phyloP scores from a whole-genome alignment of 37 sponge, comb jelly and placozoan species.

The Cladorhizidae sp. region DNA sequence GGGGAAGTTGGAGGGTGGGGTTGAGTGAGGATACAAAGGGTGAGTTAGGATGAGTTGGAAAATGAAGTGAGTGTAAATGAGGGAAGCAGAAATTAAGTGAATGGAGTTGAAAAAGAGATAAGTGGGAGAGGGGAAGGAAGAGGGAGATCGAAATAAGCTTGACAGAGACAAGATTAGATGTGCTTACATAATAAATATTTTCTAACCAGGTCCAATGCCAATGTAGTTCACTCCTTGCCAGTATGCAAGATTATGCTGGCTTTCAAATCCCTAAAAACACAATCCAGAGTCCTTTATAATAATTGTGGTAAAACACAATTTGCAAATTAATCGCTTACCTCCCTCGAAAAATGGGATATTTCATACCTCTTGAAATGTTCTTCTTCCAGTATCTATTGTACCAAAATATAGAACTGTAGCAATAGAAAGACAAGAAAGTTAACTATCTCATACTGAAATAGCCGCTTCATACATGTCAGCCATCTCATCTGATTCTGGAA shows the following conservation, averaged over 20 bases:
- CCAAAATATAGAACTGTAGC: background rate
- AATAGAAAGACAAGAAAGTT: background rate
- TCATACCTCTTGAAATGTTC: slow-evolving; percentile 54
- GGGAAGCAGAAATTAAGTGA: too few species aligned
- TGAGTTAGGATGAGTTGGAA: too few species aligned
- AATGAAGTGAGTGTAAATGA: too few species aligned
- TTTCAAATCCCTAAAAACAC: slow-evolving; percentile 54
- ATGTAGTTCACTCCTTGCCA: slow-evolving; percentile 74
- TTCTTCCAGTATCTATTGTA: slow-evolving; percentile 31
- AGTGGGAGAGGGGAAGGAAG: too few species aligned
- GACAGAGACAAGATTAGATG: too few species aligned
- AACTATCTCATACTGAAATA: slow-evolving; percentile 1
- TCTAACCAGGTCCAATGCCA: slow-evolving; percentile 78
- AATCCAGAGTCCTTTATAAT: background rate
- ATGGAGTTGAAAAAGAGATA: too few species aligned
- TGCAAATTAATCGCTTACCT: too few species aligned
- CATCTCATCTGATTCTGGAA: slow-evolving; percentile 14
- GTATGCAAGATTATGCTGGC: slow-evolving; percentile 73
- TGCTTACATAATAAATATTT: too few species aligned
- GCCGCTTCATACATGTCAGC: slow-evolving; percentile 51
- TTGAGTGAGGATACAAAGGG: too few species aligned
- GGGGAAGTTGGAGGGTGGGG: too few species aligned
- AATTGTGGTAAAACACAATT: too few species aligned
- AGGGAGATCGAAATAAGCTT: too few species aligned
- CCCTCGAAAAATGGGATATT: slow-evolving; percentile 72